phyloP scores from a whole-genome alignment of 2,797 vertebrate genomes.

The Pipistrellus pipistrellus region DNA sequence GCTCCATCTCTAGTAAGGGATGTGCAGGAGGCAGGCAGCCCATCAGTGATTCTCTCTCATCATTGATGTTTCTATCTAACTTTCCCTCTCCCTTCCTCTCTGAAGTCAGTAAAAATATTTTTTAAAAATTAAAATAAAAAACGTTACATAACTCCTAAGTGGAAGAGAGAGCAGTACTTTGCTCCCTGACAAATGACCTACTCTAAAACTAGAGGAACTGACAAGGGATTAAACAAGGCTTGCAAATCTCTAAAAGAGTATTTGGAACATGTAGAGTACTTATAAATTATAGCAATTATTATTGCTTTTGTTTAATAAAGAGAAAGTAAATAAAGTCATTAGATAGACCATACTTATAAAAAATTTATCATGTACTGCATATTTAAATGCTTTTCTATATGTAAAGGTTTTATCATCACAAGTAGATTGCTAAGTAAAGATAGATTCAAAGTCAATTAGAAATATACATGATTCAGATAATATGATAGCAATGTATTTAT shows the following conservation, averaged over 20 bases:
- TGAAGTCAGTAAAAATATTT: no score
- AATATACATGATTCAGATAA: conserved; percentile 37
- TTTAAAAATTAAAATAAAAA: background rate
- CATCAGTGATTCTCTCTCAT: no score
- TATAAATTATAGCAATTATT: background rate
- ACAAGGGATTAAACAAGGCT: background rate
- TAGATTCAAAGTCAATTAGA: conserved; percentile 51
- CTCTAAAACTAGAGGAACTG: background rate
- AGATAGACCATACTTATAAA: background rate
- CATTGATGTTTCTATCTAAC: no score
- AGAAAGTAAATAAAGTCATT: conserved; percentile 33
- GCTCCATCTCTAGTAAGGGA: no score
- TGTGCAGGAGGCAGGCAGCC: no score
- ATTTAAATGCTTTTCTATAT: background rate
- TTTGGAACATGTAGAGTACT: background rate
- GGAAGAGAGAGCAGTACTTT: conserved; percentile 30
- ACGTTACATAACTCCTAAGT: background rate
- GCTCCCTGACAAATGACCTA: conserved; percentile 1
- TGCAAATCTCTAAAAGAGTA: background rate
- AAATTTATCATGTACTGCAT: background rate
- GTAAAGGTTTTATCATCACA: conserved; percentile 49
- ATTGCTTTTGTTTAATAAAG: background rate
- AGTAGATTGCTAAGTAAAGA: conserved; percentile 17
- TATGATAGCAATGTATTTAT: background rate
- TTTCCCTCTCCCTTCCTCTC: no score